These are phyloP conservation scores for Austrofundulus limnaeus DNA, from an alignment of 2,113 vertebrate genomes.

Conservation along the genomic window DNA sequence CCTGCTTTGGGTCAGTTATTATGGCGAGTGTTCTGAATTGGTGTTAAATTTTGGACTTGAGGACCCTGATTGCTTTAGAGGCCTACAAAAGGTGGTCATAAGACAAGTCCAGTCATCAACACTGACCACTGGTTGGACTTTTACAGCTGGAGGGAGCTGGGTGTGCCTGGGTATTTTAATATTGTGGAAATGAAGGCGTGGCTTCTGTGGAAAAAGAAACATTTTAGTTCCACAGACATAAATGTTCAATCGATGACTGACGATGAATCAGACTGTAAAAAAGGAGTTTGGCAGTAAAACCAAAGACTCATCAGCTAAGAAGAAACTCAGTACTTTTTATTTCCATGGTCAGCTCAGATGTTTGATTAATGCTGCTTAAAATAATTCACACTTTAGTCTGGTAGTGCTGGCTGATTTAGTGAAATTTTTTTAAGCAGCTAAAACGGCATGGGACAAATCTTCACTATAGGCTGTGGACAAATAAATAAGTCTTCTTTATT, in stretches of 20 bases:
- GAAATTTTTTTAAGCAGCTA: too few relatives aligned
- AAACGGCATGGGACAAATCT: too few relatives aligned
- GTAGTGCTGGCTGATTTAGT: too few relatives aligned
- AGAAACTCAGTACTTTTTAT: neutral
- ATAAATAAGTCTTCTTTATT: too few relatives aligned
- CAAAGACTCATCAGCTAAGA: neutral
- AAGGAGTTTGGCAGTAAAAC: neutral
- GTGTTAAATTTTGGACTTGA: conserved; percentile 8
- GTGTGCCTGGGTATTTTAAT: neutral
- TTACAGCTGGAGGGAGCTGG: neutral
- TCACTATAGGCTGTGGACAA: too few relatives aligned
- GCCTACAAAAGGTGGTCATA: conserved; percentile 23
- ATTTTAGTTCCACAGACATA: neutral
- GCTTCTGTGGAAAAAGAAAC: neutral
- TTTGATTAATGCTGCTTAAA: too few relatives aligned
- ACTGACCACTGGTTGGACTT: neutral
- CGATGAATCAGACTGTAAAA: neutral
- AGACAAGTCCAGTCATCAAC: conserved; percentile 12
- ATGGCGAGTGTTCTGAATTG: conserved; percentile 9
- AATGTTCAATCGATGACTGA: too few relatives aligned
- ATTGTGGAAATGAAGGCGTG: neutral
- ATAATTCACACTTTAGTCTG: too few relatives aligned
- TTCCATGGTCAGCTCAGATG: too few relatives aligned
- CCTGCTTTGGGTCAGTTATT: neutral
- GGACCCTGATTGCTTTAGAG: conserved; percentile 10